These are phyloP conservation scores for Adelges cooleyi DNA, from an alignment of 1,140 invertebrate genomes.

Conservation along the genomic window DNA sequence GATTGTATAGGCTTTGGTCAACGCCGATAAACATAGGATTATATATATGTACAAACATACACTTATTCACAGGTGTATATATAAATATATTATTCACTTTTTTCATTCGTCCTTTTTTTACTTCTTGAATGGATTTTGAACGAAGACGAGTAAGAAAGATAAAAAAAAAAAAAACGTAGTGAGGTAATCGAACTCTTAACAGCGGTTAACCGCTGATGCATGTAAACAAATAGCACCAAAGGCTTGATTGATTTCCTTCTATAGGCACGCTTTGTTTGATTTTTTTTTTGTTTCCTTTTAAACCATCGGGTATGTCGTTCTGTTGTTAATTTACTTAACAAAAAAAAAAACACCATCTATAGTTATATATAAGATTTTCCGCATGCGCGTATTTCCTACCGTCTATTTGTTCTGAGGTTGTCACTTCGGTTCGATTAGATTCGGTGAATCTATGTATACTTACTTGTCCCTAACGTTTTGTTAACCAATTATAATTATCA, in stretches of 20 bases:
- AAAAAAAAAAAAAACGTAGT: not conserved
- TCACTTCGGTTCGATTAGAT: not conserved
- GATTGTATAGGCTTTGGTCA: too few relatives aligned
- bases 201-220: not conserved
- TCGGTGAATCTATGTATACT: not conserved
- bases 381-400: too few relatives aligned
- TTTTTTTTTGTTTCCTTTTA: not conserved
- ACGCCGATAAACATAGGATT: too few relatives aligned
- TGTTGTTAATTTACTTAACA: not conserved
- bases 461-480: not conserved
- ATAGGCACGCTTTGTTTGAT: not conserved
- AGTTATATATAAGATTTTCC: too few relatives aligned
- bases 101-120: too few relatives aligned
- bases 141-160: not conserved
- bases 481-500: not conserved
- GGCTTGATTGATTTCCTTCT: not conserved
- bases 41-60: too few relatives aligned
- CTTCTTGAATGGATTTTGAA: too few relatives aligned
- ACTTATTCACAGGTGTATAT: too few relatives aligned
- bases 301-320: not conserved
- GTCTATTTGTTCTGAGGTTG: not conserved
- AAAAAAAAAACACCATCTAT: too few relatives aligned
- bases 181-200: slow-evolving; percentile 21
- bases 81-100: too few relatives aligned
- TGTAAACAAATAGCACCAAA: not conserved